Evolutionary conservation across 1,140 invertebrate species (phyloP).

Genomic region (Condylostylus longicornis): DNA sequence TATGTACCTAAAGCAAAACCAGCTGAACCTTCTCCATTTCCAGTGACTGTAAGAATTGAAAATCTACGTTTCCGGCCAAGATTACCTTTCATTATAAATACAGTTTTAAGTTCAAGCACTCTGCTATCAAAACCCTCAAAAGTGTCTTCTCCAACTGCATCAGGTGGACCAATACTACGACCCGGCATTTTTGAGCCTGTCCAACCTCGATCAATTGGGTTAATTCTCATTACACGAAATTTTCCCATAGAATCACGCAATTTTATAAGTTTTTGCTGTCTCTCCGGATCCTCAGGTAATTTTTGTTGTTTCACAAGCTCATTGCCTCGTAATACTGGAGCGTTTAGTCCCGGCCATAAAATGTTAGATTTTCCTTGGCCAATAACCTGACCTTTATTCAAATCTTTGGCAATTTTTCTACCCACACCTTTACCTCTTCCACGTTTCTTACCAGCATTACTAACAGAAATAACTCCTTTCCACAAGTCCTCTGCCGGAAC

Average conservation of each 20-base stretch:
- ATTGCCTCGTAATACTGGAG: constrained; percentile 61
- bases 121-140: constrained; percentile 80
- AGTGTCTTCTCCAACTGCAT: constrained; percentile 62
- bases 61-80: constrained; percentile 49
- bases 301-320: constrained; percentile 55
- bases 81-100: constrained; percentile 72
- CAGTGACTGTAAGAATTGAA: constrained; percentile 48
- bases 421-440: constrained; percentile 76
- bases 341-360: constrained; percentile 82
- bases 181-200: constrained; percentile 67
- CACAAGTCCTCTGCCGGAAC: constrained; percentile 71
- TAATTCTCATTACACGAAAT: constrained; percentile 44
- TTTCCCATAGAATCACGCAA: constrained; percentile 54
- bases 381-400: constrained; percentile 82
- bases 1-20: constrained; percentile 72
- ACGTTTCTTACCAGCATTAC: constrained; percentile 87
- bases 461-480: constrained; percentile 88
- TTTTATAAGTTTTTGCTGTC: constrained; percentile 50
- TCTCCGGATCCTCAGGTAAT: constrained; percentile 54
- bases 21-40: constrained; percentile 75
- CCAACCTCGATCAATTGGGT: constrained; percentile 79
- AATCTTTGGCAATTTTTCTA: constrained; percentile 56
- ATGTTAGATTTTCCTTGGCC: constrained; percentile 74
- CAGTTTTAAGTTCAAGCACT: constrained; percentile 66
- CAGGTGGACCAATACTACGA: constrained; percentile 70